Evolutionary conservation across 2,113 vertebrate genomes (phyloP).

Genomic region (Paratilapia polleni): DNA sequence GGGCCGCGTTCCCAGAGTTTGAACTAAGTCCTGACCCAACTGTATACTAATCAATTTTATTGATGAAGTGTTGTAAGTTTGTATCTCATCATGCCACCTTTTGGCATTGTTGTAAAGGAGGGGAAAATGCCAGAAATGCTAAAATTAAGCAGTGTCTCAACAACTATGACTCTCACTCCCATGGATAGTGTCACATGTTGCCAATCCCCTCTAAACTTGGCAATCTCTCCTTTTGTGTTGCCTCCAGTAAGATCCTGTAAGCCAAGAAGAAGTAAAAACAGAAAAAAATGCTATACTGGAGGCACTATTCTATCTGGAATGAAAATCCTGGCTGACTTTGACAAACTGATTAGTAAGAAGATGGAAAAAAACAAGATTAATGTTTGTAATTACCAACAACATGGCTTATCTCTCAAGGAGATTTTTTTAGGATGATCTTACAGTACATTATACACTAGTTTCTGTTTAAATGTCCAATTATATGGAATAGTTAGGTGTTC

Average conservation of each 20-base stretch:
- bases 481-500: neutral
- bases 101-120: conserved; percentile 51
- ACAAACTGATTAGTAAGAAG: conserved; percentile 77
- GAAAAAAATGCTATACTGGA: conserved; percentile 39
- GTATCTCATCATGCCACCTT: conserved; percentile 65
- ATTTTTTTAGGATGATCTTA: conserved; percentile 30
- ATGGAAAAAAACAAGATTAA: conserved; percentile 75
- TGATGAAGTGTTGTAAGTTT: conserved; percentile 74
- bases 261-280: conserved; percentile 65
- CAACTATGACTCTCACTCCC: conserved; percentile 44
- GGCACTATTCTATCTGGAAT: conserved; percentile 57
- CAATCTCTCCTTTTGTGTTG: conserved; percentile 41
- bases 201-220: conserved; percentile 60
- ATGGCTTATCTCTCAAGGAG: conserved; percentile 64
- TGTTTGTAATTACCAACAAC: conserved; percentile 75
- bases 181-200: conserved; percentile 38
- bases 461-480: conserved; percentile 4
- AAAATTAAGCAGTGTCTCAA: conserved; percentile 65
- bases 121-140: conserved; percentile 58
- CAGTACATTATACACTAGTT: neutral
- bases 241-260: conserved; percentile 57
- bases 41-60: conserved; percentile 73
- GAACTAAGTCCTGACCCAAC: conserved; percentile 61
- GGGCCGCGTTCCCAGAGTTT: conserved; percentile 60
- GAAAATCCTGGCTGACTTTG: conserved; percentile 75